phyloP scores from a whole-genome alignment of 2,113 vertebrate genomes.

The Hepsetus odoe region DNA sequence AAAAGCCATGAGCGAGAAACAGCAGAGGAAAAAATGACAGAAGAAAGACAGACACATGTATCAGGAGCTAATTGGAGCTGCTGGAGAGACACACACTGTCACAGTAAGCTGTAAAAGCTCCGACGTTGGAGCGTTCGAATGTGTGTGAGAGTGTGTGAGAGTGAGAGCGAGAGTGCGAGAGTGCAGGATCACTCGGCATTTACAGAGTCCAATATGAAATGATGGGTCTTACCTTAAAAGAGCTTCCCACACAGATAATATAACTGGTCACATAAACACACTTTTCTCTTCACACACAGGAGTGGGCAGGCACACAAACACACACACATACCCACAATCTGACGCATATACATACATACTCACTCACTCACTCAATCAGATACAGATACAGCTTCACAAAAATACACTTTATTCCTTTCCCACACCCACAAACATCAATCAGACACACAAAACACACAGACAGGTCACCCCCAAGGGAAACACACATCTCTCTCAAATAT shows the following conservation, averaged over 20 bases:
- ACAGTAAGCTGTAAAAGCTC: background rate
- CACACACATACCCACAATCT: slow-evolving; percentile 20
- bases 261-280: slow-evolving; percentile 2
- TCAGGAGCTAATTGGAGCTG: background rate
- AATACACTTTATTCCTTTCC: too few species aligned
- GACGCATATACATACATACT: slow-evolving; percentile 12
- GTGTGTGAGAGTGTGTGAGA: background rate
- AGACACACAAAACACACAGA: background rate
- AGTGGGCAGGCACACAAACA: slow-evolving; percentile 14
- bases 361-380: background rate
- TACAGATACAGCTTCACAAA: background rate
- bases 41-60: background rate
- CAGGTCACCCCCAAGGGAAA: slow-evolving; percentile 33
- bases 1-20: background rate
- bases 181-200: background rate
- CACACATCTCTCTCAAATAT: background rate
- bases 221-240: slow-evolving; percentile 13
- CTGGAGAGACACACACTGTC: background rate
- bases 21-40: background rate
- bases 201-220: slow-evolving; percentile 15
- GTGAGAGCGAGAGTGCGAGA: background rate
- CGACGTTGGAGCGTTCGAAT: background rate
- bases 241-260: slow-evolving; percentile 28
- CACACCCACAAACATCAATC: too few species aligned
- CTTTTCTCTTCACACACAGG: background rate